Evolutionary conservation across 2,888 invertebrate genomes (phyloP).

Genomic region (Drosophila falleni): DNA sequence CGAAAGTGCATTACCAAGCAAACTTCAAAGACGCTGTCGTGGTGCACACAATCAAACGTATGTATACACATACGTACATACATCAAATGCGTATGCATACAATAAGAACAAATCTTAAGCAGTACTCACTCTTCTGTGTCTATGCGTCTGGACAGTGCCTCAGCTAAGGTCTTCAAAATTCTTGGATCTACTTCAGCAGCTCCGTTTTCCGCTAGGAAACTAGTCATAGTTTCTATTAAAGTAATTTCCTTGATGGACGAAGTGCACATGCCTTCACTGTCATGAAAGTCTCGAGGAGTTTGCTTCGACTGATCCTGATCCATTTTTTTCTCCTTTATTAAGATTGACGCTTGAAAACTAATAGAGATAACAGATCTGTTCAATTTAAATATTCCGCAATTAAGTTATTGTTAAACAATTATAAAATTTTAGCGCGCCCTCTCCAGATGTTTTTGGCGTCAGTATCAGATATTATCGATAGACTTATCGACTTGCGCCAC

Average conservation of each 20-base stretch:
- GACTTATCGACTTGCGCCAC: background rate
- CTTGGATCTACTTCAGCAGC: constrained; percentile 74
- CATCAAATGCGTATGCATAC: constrained; percentile 2
- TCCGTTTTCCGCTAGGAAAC: constrained; percentile 80
- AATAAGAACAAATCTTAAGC: constrained; percentile 30
- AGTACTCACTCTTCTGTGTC: constrained; percentile 72
- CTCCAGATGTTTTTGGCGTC: constrained; percentile 75
- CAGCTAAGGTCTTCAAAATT: constrained; percentile 74
- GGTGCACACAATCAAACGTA: background rate
- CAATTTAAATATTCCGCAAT: background rate
- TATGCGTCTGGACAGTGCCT: constrained; percentile 76
- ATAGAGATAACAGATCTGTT: background rate
- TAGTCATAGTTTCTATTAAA: constrained; percentile 79
- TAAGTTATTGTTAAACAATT: constrained; percentile 35
- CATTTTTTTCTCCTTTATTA: constrained; percentile 36
- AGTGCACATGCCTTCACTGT: constrained; percentile 46
- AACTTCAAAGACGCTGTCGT: constrained; percentile 45
- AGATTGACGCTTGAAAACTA: background rate
- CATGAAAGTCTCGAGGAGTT: constrained; percentile 53
- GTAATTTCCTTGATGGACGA: constrained; percentile 75
- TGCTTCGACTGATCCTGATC: constrained; percentile 65
- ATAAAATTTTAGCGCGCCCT: constrained; percentile 66
- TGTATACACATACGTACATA: background rate
- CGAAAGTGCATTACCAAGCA: constrained; percentile 50
- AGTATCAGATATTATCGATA: constrained; percentile 47